Percentiles rank a stretch among this genome's conserved stretches.
phyloP scores from a whole-genome alignment of 2,888 invertebrate genomes.

The Sthenelais limicola region DNA sequence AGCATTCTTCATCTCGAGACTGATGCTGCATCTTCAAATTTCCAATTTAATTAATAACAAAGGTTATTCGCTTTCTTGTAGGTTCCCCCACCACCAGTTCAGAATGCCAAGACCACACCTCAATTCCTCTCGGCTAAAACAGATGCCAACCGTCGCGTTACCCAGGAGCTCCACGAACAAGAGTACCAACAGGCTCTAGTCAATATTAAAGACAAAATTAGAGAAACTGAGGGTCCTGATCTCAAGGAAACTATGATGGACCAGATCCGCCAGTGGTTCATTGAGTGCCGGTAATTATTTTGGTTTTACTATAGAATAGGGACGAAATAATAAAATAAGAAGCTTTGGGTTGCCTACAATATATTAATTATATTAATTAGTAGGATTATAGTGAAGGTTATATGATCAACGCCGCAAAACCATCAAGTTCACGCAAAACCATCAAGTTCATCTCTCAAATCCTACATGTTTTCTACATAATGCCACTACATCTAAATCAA shows the following conservation, averaged over 20 bases:
- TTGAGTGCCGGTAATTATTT: constrained; percentile 79
- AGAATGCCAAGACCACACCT: constrained; percentile 64
- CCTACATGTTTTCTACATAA: too few relatives aligned
- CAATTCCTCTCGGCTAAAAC: constrained; percentile 59
- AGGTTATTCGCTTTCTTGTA: too few relatives aligned
- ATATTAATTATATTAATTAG: too few relatives aligned
- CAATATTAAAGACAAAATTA: constrained; percentile 76
- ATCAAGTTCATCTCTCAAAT: too few relatives aligned
- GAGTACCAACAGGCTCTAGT: constrained; percentile 82
- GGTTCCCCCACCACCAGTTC: constrained; percentile 59
- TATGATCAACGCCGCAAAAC: too few relatives aligned
- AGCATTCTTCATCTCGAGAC: too few relatives aligned
- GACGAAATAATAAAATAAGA: background rate
- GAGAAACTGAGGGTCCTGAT: constrained; percentile 80
- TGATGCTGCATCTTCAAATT: too few relatives aligned
- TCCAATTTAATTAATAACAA: too few relatives aligned
- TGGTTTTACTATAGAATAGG: background rate
- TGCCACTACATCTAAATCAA: too few relatives aligned
- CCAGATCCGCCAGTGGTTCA: constrained; percentile 90
- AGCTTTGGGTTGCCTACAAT: too few relatives aligned
- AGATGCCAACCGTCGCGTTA: constrained; percentile 75
- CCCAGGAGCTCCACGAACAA: constrained; percentile 80
- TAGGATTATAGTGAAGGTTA: too few relatives aligned
- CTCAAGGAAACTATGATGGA: constrained; percentile 90
- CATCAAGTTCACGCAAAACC: too few relatives aligned